A percentile compares a stretch with the other conserved stretches of the same genome.
Conservation (phyloP, 30 jellyfish, hydroid and myxozoan genomes). For the Mastigias papua region DNA sequence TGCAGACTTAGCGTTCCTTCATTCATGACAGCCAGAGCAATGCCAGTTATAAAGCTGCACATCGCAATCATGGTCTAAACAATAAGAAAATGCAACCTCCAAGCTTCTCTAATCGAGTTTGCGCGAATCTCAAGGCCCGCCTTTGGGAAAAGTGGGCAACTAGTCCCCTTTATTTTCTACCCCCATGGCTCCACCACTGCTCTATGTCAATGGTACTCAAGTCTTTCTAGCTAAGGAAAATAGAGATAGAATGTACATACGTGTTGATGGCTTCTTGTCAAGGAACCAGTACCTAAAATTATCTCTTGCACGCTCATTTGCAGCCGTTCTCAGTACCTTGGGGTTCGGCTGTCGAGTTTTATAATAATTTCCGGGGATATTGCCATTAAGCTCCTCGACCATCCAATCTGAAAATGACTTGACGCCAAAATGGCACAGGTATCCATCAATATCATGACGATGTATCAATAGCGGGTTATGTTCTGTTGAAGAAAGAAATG, state of each 20-base stretch:
- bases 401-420: conserved; percentile 81
- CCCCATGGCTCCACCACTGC: too few species aligned
- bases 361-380: conserved; percentile 78
- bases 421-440: conserved; percentile 72
- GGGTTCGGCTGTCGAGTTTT: conserved; percentile 44
- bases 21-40: too few species aligned
- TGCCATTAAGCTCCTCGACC: conserved; percentile 77
- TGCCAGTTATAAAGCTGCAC: too few species aligned
- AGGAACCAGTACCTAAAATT: conserved; percentile 84
- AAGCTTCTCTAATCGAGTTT: too few species aligned
- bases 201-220: too few species aligned
- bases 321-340: conserved; percentile 69
- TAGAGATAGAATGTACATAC: conserved; percentile 6
- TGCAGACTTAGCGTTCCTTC: too few species aligned
- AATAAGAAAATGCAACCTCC: too few species aligned
- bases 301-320: conserved; percentile 85
- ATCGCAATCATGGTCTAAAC: too few species aligned
- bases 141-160: too few species aligned
- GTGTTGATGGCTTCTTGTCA: conserved; percentile 74
- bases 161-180: too few species aligned
- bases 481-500: conserved; percentile 17
- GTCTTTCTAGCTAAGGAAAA: neutral
- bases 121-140: too few species aligned
- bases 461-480: neutral
- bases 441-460: conserved; percentile 84